Evolutionary conservation across 2,113 vertebrate genomes (phyloP).

Genomic region (Prunella fulvescens): DNA sequence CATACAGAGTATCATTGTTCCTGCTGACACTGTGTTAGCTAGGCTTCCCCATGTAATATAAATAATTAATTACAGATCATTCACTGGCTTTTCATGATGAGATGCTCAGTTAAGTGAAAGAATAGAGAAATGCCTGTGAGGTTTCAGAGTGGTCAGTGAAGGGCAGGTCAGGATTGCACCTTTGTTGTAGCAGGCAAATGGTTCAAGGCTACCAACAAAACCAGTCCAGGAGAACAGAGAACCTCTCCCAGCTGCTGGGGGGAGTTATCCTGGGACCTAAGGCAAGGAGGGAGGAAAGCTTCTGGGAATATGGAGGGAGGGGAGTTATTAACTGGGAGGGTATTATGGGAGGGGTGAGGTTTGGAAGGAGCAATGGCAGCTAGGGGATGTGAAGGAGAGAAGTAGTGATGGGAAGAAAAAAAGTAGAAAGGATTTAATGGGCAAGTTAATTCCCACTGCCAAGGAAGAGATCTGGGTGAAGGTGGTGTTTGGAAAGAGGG

Average conservation of each 20-base stretch:
- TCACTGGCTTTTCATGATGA: not conserved
- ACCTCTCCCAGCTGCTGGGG: not conserved
- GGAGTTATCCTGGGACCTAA: not conserved
- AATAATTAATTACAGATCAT: constrained; percentile 31
- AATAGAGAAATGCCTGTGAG: not conserved
- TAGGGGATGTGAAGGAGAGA: not conserved
- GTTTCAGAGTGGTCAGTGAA: not conserved
- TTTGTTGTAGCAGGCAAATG: not conserved
- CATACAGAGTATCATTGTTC: not conserved
- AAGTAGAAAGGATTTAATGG: not conserved
- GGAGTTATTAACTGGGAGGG: not conserved
- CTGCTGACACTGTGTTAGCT: not conserved
- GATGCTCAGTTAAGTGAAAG: not conserved
- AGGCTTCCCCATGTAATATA: not conserved
- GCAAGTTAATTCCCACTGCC: not conserved
- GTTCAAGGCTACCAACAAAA: not conserved
- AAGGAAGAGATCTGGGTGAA: not conserved
- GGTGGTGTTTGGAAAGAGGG: not conserved
- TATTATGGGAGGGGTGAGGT: not conserved
- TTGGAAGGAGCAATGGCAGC: not conserved
- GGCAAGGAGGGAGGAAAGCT: not conserved
- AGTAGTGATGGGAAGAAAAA: not conserved
- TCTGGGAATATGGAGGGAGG: not conserved
- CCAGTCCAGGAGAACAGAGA: not conserved
- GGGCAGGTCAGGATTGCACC: not conserved